Conservation (phyloP, 2,797 vertebrate genomes). For the Betta splendens region DNA sequence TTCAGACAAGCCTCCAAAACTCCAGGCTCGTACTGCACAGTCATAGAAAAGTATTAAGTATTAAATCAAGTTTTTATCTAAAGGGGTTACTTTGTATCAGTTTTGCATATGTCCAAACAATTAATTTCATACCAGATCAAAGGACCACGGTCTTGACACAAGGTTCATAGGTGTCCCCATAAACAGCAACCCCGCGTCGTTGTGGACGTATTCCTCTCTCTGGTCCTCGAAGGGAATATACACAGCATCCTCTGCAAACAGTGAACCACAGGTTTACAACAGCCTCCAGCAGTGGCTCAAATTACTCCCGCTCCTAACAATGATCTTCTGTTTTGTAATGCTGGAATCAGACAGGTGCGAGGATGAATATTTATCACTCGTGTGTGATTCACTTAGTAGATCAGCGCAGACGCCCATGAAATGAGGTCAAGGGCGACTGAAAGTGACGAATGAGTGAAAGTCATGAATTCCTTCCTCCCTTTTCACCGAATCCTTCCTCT, state of each 20-base stretch:
- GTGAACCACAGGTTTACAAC: constrained; percentile 2
- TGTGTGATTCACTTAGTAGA: constrained; percentile 3
- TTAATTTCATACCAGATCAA: constrained; percentile 75
- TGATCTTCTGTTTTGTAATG: not conserved
- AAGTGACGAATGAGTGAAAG: too few species aligned
- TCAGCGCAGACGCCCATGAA: constrained; percentile 1
- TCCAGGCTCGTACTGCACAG: constrained; percentile 86
- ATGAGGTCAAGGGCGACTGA: not conserved
- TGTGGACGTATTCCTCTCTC: constrained; percentile 79
- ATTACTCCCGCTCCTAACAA: not conserved
- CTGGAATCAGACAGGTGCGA: not conserved
- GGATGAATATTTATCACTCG: not conserved
- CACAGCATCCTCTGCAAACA: constrained; percentile 75
- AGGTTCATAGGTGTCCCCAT: constrained; percentile 72
- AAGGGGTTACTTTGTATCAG: too few species aligned
- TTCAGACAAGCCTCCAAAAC: constrained; percentile 86
- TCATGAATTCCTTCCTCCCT: too few species aligned
- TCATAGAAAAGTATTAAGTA: not conserved
- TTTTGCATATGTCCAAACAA: too few species aligned
- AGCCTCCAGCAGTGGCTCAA: not conserved
- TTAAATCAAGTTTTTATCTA: not conserved
- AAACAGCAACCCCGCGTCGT: constrained; percentile 76
- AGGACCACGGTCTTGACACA: constrained; percentile 76
- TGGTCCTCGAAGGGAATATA: constrained; percentile 73
- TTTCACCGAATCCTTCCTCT: not conserved